Conservation (phyloP, 1,140 invertebrate species). For the Asbolus verrucosus region DNA sequence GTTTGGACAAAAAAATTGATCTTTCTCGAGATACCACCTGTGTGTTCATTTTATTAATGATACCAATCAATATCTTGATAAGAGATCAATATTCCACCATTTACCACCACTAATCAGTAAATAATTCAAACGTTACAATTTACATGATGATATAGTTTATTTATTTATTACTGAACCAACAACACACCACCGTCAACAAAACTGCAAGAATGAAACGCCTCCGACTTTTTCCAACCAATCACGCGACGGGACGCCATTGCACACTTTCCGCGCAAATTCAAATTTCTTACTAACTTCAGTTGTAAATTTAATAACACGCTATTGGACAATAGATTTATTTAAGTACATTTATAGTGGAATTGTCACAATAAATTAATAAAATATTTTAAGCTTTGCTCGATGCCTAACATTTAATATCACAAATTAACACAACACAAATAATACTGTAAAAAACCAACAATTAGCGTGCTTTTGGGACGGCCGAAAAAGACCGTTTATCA, state of each 20-base stretch:
- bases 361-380: constrained; percentile 2
- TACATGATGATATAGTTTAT: constrained; percentile 16
- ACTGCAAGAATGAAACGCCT: too few relatives aligned
- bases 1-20: constrained; percentile 52
- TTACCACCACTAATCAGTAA: not conserved
- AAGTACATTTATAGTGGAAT: constrained; percentile 1
- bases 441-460: constrained; percentile 7
- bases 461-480: constrained; percentile 51
- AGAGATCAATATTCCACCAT: not conserved
- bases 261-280: too few relatives aligned
- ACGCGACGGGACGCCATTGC: too few relatives aligned
- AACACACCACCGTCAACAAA: too few relatives aligned
- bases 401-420: constrained; percentile 25
- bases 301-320: constrained; percentile 2
- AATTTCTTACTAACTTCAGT: too few relatives aligned
- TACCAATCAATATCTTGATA: constrained; percentile 31
- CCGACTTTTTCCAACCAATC: too few relatives aligned
- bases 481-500: constrained; percentile 51
- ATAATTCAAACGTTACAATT: not conserved
- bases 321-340: constrained; percentile 12
- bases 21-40: constrained; percentile 53
- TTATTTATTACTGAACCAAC: not conserved
- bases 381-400: not conserved
- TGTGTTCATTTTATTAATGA: constrained; percentile 52
- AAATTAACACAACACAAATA: constrained; percentile 33